These are phyloP conservation scores for Yoshiicerus persimilis DNA, from an alignment of 1,140 invertebrate genomes.

Conservation along the genomic window DNA sequence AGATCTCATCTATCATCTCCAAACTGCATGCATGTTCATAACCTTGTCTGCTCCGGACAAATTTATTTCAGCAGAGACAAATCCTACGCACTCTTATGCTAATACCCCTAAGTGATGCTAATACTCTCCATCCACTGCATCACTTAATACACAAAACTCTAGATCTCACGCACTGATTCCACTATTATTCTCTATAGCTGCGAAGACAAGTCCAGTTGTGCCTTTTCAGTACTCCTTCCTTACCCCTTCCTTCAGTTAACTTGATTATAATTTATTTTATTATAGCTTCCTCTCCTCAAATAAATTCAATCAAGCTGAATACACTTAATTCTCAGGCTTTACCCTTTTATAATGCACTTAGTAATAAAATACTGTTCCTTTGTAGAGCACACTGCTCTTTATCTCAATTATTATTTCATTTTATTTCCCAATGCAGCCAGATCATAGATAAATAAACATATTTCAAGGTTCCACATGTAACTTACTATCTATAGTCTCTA, in stretches of 20 bases:
- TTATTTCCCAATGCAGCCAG: not conserved
- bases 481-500: not conserved
- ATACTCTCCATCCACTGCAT: not conserved
- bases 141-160: not conserved
- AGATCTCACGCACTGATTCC: not conserved
- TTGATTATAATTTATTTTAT: conserved; percentile 5
- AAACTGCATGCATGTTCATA: conserved; percentile 14
- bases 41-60: conserved; percentile 9
- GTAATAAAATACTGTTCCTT: not conserved
- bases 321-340: not conserved
- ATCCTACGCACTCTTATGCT: not conserved
- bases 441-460: not conserved
- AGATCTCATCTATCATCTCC: conserved; percentile 9
- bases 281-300: not conserved
- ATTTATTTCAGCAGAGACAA: conserved; percentile 9
- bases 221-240: not conserved
- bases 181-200: no score
- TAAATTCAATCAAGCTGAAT: not conserved
- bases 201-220: not conserved
- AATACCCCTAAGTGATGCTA: no score
- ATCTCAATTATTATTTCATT: not conserved
- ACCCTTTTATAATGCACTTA: not conserved
- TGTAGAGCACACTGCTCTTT: not conserved
- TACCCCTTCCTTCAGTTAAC: conserved; percentile 6
- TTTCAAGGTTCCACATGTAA: not conserved